Percentiles rank a stretch among this genome's conserved stretches.
These are phyloP conservation scores for Xiphophorus hellerii DNA, from an alignment of 2,113 vertebrate species.

Conservation along the genomic window DNA sequence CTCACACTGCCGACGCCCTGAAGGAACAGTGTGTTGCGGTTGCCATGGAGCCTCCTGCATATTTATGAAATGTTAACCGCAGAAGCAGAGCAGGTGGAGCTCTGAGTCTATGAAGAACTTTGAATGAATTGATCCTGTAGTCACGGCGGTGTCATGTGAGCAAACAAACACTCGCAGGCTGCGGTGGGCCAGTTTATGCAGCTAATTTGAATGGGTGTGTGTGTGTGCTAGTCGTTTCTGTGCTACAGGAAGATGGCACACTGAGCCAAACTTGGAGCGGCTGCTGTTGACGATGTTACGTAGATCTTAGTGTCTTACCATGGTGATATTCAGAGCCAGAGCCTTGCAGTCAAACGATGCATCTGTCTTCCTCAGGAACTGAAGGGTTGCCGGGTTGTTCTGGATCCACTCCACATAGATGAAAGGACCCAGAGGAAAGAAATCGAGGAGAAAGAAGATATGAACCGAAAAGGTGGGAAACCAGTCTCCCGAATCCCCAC, in stretches of 20 bases:
- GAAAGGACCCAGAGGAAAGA: slow-evolving; percentile 49
- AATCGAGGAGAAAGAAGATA: slow-evolving; percentile 71
- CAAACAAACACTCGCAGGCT: slow-evolving; percentile 22
- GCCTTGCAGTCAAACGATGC: neutral
- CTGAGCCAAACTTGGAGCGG: neutral
- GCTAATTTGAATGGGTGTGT: slow-evolving; percentile 53
- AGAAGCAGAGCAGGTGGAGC: neutral
- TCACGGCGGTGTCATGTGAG: slow-evolving; percentile 5
- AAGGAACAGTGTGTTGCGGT: neutral
- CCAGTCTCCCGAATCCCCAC: slow-evolving; percentile 78
- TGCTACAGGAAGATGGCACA: neutral
- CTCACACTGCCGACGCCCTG: neutral
- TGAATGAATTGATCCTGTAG: neutral
- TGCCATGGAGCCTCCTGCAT: neutral
- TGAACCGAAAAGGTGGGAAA: slow-evolving; percentile 67
- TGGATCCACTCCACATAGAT: slow-evolving; percentile 57
- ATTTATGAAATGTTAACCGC: slow-evolving; percentile 4
- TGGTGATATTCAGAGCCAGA: neutral
- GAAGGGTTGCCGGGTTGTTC: slow-evolving; percentile 60
- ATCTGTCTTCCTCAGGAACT: slow-evolving; percentile 45
- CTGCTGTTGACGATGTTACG: neutral
- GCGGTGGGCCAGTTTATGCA: neutral
- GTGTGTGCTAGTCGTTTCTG: neutral
- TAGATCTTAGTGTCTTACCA: neutral
- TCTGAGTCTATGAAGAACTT: neutral